Base-by-base conservation (phyloP, 2,797 vertebrate genomes). In the Tokudaia muenninki region DNA sequence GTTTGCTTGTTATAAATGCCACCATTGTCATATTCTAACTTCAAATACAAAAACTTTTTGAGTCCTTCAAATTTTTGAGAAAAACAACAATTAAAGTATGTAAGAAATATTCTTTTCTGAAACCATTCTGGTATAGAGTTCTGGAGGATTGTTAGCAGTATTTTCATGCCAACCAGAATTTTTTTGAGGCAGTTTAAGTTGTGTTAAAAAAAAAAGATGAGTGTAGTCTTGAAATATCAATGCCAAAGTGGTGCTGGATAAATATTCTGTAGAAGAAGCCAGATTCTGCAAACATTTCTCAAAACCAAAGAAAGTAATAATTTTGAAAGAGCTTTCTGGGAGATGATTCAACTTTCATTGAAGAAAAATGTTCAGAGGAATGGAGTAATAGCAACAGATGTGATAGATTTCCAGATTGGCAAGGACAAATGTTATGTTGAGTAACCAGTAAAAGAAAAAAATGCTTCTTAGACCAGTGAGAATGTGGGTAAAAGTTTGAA, bases 281-380 rank as follows among this genome's bases (percentile, higher is more conserved):
- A 97, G 21, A 92, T n/a, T 80, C 47, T 65, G 0, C 63, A 80
- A 92, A 90, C 74, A 65, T 78, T 95, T 96, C 90, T 4, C 1
- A 19, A 96, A 95, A 93, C 37, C 10, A 87, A 21, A 87, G 24
- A 9, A 19, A 17, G 34, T 21, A 59, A 95, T 41, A 61, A 95
- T 61, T 93, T 70, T 50, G 57, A 75, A 86, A 91, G 47, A 86
- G 17, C 41, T 87, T n/a, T 26, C 63, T 75, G 19, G 91, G 70
- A 92, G 31, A 89, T 1, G 70, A 89, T 80, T 80, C 44, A 84
- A 92, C 65, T 91, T 77, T 37, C 52, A 6, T 41, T 29, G 34
- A 77, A 90, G 50, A 89, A 87, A 13, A 92, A 83, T 55, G 2
- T 12, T 72, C 0, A 93, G 3, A 57, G 1, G 11, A 21, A 79